Evolutionary conservation across 1,140 invertebrate species (phyloP), one percentile per base, ranked within the genome.

Genomic region (Eriocheir sinensis): DNA sequence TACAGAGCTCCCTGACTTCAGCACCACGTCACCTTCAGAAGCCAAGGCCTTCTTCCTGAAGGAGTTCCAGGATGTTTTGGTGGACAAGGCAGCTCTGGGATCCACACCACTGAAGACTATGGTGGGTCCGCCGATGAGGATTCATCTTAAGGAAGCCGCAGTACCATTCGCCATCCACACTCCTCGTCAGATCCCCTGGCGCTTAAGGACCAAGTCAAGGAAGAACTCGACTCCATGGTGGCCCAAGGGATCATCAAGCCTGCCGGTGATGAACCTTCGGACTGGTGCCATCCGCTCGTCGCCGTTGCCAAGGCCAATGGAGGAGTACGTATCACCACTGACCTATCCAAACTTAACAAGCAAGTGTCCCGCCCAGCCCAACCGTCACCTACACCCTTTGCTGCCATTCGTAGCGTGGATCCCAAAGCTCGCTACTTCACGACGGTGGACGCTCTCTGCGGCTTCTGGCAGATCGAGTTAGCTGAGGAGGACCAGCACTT

Each of bases 231-330:
- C 27, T 94, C 30, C 8, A 89, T 94, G 93, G 48, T 94, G 36
- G 44, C 53, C 88, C 48, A 94, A 30, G 93, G 85, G 15, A 94
- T 89, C 38, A 89, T 94, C 93, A 81, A 2, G 44, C 85, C 85
- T 38, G 93, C 44, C 32, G 93, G 93, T 60, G 85, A 88, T 89
- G 93, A 94, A 9, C 93, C 44, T 53, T 94, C 44, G 30, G 3
- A 40, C n/a, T 94, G 93, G 41, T 94, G 85, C 44, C 93, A 94
- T 72, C 85, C 1, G 17, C 79, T 94, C 38, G 85, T 89, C 17
- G 85, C 44, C 27, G 41, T 94, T 38, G 21, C 85, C 36, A 94
- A 94, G 79, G 30, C 34, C 34, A 60, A 15, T 17, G 12, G 21
- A n/a, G 93, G 85, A 41, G 85, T 89, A 41, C 38, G 79, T 2